phyloP scores from a whole-genome alignment of 2,113 vertebrate species.

The Otocyon megalotis region DNA sequence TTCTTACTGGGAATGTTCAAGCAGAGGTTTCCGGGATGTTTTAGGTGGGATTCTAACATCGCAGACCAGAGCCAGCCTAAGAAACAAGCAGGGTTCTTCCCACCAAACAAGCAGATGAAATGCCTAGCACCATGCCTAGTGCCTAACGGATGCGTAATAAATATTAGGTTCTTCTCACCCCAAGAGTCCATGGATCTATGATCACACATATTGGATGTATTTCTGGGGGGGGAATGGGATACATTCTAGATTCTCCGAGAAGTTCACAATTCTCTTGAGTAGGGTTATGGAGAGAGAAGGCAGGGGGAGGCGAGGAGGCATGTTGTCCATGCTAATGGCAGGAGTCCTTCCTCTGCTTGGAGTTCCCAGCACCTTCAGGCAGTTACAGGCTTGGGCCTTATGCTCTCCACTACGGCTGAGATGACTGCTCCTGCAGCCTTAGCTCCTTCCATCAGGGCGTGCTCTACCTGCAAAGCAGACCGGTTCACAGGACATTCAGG shows the following conservation, averaged over 20 bases:
- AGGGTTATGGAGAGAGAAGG: background rate
- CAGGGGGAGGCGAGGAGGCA: background rate
- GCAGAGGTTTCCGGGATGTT: background rate
- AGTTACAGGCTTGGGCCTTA: constrained; percentile 20
- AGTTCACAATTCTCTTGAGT: constrained; percentile 38
- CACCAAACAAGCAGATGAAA: background rate
- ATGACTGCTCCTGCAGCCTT: constrained; percentile 50
- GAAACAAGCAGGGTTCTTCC: background rate
- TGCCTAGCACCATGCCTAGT: background rate
- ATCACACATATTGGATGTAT: background rate
- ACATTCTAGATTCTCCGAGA: constrained; percentile 58
- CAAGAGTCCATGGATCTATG: background rate
- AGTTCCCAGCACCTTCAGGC: background rate
- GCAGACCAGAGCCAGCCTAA: background rate
- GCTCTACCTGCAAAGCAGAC: constrained; percentile 74
- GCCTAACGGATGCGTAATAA: background rate
- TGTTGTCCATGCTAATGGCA: rapidly evolving
- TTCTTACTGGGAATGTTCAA: background rate
- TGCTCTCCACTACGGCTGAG: constrained; percentile 42
- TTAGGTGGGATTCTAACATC: background rate
- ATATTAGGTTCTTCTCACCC: background rate
- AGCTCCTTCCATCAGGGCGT: background rate
- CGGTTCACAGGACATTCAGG: background rate
- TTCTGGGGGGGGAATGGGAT: constrained; percentile 3
- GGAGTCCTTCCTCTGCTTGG: background rate